Evolutionary conservation across 1,140 invertebrate genomes (phyloP).

Genomic region (Lasaia peninsularis): DNA sequence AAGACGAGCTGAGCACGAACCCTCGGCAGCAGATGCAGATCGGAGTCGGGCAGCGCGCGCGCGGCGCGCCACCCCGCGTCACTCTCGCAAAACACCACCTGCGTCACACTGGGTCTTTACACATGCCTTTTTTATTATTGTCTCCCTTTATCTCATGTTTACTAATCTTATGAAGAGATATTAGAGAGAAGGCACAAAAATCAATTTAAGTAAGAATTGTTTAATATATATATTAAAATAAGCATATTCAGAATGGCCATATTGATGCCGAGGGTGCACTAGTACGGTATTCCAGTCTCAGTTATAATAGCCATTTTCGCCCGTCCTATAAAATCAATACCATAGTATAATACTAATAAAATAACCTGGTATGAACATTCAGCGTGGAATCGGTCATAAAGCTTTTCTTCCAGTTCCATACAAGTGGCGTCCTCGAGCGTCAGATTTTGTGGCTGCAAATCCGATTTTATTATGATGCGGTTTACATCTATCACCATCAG

Average conservation of each 20-base stretch:
- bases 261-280: too few species aligned
- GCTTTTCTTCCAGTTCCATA: constrained; percentile 88
- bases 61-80: constrained; percentile 87
- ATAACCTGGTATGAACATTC: constrained; percentile 82
- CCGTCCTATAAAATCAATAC: too few species aligned
- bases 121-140: too few species aligned
- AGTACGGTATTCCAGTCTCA: too few species aligned
- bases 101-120: not conserved
- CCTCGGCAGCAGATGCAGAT: constrained; percentile 87
- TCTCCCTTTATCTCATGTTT: too few species aligned
- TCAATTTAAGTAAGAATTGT: too few species aligned
- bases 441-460: constrained; percentile 83
- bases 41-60: constrained; percentile 84
- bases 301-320: too few species aligned
- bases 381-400: constrained; percentile 88
- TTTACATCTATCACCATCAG: constrained; percentile 87
- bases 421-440: constrained; percentile 87
- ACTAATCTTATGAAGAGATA: too few species aligned
- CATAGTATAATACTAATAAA: too few species aligned
- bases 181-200: too few species aligned
- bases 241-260: too few species aligned
- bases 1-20: constrained; percentile 83
- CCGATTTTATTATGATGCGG: constrained; percentile 83
- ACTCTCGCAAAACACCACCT: constrained; percentile 79
- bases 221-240: too few species aligned